Base-by-base conservation (phyloP, 2,113 vertebrate species). In the Hyla sarda region DNA sequence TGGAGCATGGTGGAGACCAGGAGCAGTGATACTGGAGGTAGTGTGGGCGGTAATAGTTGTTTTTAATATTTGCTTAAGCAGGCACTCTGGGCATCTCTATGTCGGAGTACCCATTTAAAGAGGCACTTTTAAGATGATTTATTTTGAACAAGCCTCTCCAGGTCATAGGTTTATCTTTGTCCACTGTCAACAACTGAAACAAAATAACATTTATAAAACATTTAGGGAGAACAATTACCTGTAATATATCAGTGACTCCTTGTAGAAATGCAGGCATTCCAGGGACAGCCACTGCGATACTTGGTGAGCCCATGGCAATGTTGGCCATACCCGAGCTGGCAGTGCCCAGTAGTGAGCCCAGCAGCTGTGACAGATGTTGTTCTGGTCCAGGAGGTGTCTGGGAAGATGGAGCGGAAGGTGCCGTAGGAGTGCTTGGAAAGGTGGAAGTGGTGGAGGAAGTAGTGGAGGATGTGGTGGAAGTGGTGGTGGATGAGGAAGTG, bases 171-270 rank as follows among this genome's bases (percentile, higher is more conserved):
- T n/a, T n/a, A n/a, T n/a, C n/a, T n/a, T n/a, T n/a, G n/a, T n/a
- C n/a, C n/a, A n/a, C n/a, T n/a, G n/a, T n/a, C n/a, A n/a, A n/a
- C n/a, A n/a, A n/a, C n/a, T n/a, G n/a, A n/a, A n/a, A n/a, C n/a
- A n/a, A n/a, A n/a, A n/a, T n/a, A n/a, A n/a, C n/a, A n/a, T n/a
- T n/a, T n/a, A n/a, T n/a, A n/a, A n/a, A n/a, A n/a, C n/a, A n/a
- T n/a, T n/a, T n/a, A n/a, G n/a, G 41, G 16, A 48, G 88, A 91
- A 91, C 50, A 96, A 28, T 16, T 86, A 86, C 96, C 92, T 97
- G 96, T 88, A 97, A 92, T 87, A 98, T 96, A n/a, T 97, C 96
- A 1, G 93, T 94, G 90, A 98, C 92, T 80, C 96, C 97, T 89
- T 97, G 96, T 67, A 98, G 93, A 88, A 98, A 96, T 28, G 94